Percentiles rank a stretch among this genome's conserved stretches.
Conservation (phyloP, 2,113 vertebrate genomes). For the Chaetops frenatus region DNA sequence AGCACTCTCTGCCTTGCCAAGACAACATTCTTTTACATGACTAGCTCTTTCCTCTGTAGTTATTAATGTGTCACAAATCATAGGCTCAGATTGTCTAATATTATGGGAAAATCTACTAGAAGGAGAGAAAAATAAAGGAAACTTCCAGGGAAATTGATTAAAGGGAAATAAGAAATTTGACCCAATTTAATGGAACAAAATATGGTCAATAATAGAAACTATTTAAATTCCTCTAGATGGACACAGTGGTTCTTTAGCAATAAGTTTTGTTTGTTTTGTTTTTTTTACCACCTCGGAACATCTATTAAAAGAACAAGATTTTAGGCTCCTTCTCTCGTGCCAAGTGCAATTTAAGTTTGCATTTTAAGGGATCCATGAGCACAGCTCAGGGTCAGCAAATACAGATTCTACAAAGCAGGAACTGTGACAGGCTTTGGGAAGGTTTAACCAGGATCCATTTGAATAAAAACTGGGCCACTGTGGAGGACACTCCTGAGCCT, state of each 20-base stretch:
- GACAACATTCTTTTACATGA: slow-evolving; percentile 59
- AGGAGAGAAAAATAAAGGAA: slow-evolving; percentile 62
- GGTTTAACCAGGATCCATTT: not conserved
- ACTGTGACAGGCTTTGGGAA: not conserved
- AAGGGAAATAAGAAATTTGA: slow-evolving; percentile 54
- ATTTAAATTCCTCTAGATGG: slow-evolving; percentile 35
- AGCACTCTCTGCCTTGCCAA: slow-evolving; percentile 16
- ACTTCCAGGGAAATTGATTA: slow-evolving; percentile 64
- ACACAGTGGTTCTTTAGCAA: slow-evolving; percentile 17
- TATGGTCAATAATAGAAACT: slow-evolving; percentile 19
- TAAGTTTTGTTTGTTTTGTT: slow-evolving; percentile 40
- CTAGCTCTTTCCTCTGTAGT: slow-evolving; percentile 61
- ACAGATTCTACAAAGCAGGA: not conserved
- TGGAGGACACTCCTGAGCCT: not conserved
- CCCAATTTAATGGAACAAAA: slow-evolving; percentile 48
- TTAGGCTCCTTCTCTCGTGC: not conserved
- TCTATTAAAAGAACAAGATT: slow-evolving; percentile 43
- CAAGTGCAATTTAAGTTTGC: not conserved
- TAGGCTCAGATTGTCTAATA: slow-evolving; percentile 52
- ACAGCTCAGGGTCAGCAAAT: not conserved
- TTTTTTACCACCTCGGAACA: not conserved
- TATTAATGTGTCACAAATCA: slow-evolving; percentile 58
- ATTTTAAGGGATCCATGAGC: not conserved
- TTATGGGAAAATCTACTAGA: slow-evolving; percentile 66
- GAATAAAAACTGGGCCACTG: not conserved